Evolutionary conservation across 2,797 vertebrate species (phyloP).

Genomic region (Gymnocypris eckloni): DNA sequence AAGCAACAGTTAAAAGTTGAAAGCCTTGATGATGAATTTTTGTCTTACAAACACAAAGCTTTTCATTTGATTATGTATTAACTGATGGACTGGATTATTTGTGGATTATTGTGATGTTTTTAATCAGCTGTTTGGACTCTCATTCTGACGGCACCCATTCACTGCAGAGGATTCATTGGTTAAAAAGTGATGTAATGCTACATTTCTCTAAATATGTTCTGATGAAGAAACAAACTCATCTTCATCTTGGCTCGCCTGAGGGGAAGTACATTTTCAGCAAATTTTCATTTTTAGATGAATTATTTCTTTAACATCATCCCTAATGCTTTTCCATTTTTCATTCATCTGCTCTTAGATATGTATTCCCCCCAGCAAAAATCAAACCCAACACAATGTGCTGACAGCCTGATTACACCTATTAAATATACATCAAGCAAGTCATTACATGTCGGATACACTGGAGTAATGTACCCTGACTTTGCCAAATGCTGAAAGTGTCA

Average conservation of each 20-base stretch:
- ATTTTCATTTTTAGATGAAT: neutral
- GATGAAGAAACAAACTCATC: neutral
- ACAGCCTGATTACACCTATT: neutral
- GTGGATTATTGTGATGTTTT: neutral
- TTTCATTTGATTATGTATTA: neutral
- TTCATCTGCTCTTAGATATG: neutral
- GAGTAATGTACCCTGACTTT: neutral
- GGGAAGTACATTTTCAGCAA: neutral
- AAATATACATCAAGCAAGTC: slow-evolving; percentile 1
- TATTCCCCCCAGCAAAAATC: neutral
- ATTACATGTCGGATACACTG: neutral
- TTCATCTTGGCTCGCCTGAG: neutral
- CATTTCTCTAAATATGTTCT: neutral
- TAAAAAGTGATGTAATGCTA: neutral
- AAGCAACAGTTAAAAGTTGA: neutral
- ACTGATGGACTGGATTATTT: neutral
- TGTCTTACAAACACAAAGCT: neutral
- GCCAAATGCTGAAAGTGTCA: neutral
- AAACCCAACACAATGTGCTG: neutral
- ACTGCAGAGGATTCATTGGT: neutral
- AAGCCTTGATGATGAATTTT: neutral
- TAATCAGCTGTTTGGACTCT: neutral
- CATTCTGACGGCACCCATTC: neutral
- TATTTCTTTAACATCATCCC: neutral
- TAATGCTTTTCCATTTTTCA: neutral